Percentiles rank a stretch among this genome's conserved stretches.
Conservation (phyloP, 2,888 invertebrate genomes). For the Drosophila subquinaria region DNA sequence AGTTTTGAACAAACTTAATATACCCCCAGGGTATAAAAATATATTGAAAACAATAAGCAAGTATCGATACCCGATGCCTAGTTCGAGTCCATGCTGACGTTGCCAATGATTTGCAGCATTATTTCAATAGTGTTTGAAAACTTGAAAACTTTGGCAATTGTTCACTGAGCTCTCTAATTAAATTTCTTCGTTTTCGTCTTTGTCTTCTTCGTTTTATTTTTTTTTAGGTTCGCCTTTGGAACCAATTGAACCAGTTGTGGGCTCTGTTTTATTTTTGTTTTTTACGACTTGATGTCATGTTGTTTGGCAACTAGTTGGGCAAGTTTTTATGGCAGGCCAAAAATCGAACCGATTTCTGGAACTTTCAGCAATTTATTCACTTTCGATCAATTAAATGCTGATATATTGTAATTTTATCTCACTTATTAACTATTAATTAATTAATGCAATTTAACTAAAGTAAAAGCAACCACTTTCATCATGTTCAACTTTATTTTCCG, state of each 20-base stretch:
- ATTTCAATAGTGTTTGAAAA: slow-evolving; percentile 24
- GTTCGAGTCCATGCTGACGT: not conserved
- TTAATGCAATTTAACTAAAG: too few relatives aligned
- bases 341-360: not conserved
- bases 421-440: too few relatives aligned
- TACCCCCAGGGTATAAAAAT: too few relatives aligned
- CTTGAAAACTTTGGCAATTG: slow-evolving; percentile 36
- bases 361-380: not conserved
- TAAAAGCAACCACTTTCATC: not conserved
- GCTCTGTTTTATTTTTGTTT: not conserved
- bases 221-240: slow-evolving; percentile 1
- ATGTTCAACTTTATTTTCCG: not conserved
- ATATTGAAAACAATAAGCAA: too few relatives aligned
- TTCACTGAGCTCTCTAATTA: slow-evolving; percentile 33
- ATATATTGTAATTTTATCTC: too few relatives aligned
- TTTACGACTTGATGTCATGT: slow-evolving; percentile 10
- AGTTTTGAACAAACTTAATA: too few relatives aligned
- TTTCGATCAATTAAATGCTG: too few relatives aligned
- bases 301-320: not conserved
- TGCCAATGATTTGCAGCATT: slow-evolving; percentile 29
- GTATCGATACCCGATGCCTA: too few relatives aligned
- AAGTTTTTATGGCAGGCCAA: slow-evolving; percentile 2
- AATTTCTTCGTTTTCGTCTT: slow-evolving; percentile 31
- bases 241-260: slow-evolving; percentile 27
- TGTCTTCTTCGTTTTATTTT: not conserved